Percentiles rank a stretch among this genome's conserved stretches.
These are phyloP conservation scores for Pelobates fuscus DNA, from an alignment of 2,113 vertebrate species.

Conservation along the genomic window DNA sequence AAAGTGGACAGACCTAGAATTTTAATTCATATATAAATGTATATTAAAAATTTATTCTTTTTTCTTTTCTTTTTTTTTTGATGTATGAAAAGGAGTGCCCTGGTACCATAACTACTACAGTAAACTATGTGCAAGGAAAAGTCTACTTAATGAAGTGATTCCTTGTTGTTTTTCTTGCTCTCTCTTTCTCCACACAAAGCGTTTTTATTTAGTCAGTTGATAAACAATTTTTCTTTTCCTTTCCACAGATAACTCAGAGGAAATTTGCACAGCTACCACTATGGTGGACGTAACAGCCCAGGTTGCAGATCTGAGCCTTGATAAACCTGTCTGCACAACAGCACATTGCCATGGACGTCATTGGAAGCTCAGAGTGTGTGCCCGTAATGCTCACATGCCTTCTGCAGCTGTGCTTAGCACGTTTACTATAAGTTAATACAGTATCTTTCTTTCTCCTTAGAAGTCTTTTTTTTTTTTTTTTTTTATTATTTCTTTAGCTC, in stretches of 20 bases:
- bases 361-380: constrained; percentile 70
- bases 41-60: no score
- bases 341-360: constrained; percentile 75
- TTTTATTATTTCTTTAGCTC: no score
- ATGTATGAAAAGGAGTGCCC: no score
- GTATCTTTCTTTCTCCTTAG: constrained; percentile 64
- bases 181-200: no score
- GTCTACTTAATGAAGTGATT: no score
- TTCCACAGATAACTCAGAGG: constrained; percentile 83
- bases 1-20: no score
- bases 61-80: no score
- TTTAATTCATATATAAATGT: no score
- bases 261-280: constrained; percentile 85
- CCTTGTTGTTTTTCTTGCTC: no score
- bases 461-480: constrained; percentile 64
- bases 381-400: constrained; percentile 68
- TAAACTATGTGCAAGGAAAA: no score
- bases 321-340: constrained; percentile 78
- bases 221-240: constrained; percentile 54
- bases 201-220: no score
- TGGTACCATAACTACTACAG: no score
- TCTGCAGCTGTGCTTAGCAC: constrained; percentile 73
- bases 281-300: constrained; percentile 79
- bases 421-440: constrained; percentile 74
- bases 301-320: constrained; percentile 83